Evolutionary conservation across 2,113 vertebrate genomes (phyloP), one percentile per base, ranked within the genome.

Genomic region (Ariopsis seemanni): DNA sequence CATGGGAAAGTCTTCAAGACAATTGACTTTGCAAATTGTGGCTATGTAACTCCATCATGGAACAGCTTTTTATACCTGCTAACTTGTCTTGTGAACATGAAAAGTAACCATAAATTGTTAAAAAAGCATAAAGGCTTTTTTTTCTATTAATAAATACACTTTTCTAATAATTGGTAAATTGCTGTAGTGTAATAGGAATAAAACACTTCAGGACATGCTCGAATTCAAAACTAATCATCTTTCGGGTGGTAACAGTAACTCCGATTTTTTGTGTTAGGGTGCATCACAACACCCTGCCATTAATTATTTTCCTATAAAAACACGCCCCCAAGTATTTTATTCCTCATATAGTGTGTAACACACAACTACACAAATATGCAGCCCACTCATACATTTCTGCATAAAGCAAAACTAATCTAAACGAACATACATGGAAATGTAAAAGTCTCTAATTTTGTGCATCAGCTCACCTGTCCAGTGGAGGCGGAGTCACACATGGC

Each of bases 401-500:
- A 63, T 8, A 63, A 20, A 10, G 10, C 4, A 27, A 12, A 30
- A 15, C 4, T 72, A 72, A 14, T 3, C 48, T 55, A 79, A n/a
- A 79, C 12, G 5, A 55, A 53, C 55, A 14, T 55, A 17, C 1
- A 53, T 22, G 15, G 17, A 79, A n/a, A 79, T 27, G 11, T n/a
- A 52, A 25, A 77, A n/a, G 74, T 17, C 34, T 17, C 34, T 18
- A 10, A 65, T 69, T 22, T 42, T 14, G 17, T 55, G 18, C 15
- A 62, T 87, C 5, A 20, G 87, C 95, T 94, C 89, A 97, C 96
- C 95, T 97, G 95, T 86, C 96, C 96, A 0, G 93, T 90, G 71
- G 92, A 87, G 9, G 96, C 93, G 0, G 95, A 97, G 91, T 97
- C 97, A 71, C 97, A 98, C 91, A 97, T 92, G 62, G 96, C 96